Evolutionary conservation across 1,140 invertebrate species (phyloP).

Genomic region (Aphidius ervi): DNA sequence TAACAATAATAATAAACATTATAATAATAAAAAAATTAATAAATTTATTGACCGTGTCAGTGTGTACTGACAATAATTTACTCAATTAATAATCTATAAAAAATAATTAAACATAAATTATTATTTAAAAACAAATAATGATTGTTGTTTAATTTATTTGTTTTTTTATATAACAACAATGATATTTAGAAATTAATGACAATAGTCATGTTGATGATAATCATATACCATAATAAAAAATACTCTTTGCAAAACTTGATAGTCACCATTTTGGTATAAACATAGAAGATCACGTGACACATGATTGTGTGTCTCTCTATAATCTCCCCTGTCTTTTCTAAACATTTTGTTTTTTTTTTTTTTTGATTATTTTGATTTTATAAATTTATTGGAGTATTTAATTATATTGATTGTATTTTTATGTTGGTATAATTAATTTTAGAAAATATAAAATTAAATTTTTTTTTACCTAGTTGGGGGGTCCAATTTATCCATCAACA

Average conservation of each 20-base stretch:
- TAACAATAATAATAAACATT: not conserved
- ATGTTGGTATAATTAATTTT: not conserved
- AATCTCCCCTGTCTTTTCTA: not conserved
- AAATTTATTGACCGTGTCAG: not conserved
- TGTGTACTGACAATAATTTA: not conserved
- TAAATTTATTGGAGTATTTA: not conserved
- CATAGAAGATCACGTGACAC: conserved; percentile 46
- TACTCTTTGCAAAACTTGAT: conserved; percentile 33
- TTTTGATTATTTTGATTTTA: too few species aligned
- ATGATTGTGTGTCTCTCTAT: conserved; percentile 25
- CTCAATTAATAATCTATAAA: not conserved
- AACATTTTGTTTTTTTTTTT: not conserved
- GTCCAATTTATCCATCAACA: too few species aligned
- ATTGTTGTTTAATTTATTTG: too few species aligned
- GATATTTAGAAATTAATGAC: not conserved
- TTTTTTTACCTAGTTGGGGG: too few species aligned
- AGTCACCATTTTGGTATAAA: conserved; percentile 50
- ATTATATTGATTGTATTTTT: not conserved
- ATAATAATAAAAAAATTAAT: not conserved
- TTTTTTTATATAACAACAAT: too few species aligned
- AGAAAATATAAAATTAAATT: too few species aligned
- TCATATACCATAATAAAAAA: not conserved
- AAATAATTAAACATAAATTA: not conserved
- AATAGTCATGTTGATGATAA: not conserved
- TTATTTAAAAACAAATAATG: too few species aligned